phyloP scores from a whole-genome alignment of 2,797 vertebrate genomes.

The Mormyrops attenuatus region DNA sequence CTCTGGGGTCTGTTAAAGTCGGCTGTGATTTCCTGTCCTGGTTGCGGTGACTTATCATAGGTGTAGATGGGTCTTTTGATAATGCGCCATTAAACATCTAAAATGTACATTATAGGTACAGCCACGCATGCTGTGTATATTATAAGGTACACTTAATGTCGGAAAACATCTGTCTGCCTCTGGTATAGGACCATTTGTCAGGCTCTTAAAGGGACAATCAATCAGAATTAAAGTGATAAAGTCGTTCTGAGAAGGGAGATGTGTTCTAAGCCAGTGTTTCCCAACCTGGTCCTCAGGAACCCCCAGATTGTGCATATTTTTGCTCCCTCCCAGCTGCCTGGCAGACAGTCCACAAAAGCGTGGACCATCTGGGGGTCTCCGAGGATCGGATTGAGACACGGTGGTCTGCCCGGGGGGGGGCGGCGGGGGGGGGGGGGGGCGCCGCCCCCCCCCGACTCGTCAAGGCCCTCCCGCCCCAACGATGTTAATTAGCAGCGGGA shows the following conservation, averaged over 20 bases:
- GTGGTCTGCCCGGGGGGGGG: too few species aligned
- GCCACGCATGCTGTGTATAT: not conserved
- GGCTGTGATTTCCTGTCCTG: not conserved
- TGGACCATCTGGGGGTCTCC: not conserved
- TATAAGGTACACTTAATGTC: not conserved
- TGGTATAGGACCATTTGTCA: not conserved
- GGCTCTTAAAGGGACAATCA: not conserved
- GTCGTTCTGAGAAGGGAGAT: not conserved
- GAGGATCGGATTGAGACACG: not conserved
- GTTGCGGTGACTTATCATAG: not conserved
- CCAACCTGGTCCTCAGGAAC: not conserved
- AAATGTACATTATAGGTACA: not conserved
- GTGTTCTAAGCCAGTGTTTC: not conserved
- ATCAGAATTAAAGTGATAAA: not conserved
- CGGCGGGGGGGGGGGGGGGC: slow-evolving; percentile 39
- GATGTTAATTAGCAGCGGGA: slow-evolving; percentile 48
- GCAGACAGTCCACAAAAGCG: not conserved
- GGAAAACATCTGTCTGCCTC: not conserved
- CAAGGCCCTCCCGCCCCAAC: slow-evolving; percentile 23
- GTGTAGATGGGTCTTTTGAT: not conserved
- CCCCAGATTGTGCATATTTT: not conserved
- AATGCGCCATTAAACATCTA: not conserved
- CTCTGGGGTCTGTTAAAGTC: not conserved
- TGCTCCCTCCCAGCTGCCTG: not conserved
- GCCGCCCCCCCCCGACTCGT: slow-evolving; percentile 15